Percentiles rank a stretch among this genome's conserved stretches.
These are phyloP conservation scores for Tetheella fluctuosa DNA, from an alignment of 2,888 invertebrate species.

Conservation along the genomic window DNA sequence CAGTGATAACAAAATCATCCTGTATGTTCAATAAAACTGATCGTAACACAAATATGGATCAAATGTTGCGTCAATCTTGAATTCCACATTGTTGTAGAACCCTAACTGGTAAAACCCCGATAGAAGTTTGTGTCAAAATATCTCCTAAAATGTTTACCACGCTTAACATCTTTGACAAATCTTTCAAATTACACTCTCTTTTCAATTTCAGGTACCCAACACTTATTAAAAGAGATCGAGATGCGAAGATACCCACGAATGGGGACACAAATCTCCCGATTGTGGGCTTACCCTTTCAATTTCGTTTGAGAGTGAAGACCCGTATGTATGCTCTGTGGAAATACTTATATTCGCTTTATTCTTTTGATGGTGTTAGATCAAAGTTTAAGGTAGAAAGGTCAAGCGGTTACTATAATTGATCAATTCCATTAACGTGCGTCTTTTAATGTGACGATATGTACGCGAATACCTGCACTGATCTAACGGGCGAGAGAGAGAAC, in stretches of 20 bases:
- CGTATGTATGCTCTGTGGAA: constrained; percentile 12
- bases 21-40: too few relatives aligned
- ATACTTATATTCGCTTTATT: neutral
- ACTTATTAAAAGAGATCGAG: constrained; percentile 10
- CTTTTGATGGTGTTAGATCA: neutral
- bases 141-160: neutral
- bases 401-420: neutral
- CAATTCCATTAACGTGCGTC: too few relatives aligned
- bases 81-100: too few relatives aligned
- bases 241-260: neutral
- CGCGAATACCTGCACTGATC: too few relatives aligned
- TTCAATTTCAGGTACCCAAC: constrained; percentile 10
- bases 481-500: too few relatives aligned
- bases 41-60: too few relatives aligned
- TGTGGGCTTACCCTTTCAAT: constrained; percentile 20
- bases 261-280: neutral
- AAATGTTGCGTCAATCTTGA: too few relatives aligned
- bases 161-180: neutral
- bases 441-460: too few relatives aligned
- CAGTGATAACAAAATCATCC: too few relatives aligned
- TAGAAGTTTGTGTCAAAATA: neutral
- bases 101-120: too few relatives aligned
- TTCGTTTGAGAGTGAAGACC: constrained; percentile 13
- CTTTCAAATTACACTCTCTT: neutral
- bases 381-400: neutral